Base-by-base conservation (phyloP, 1,140 invertebrate genomes). In the Eueides isabella region DNA sequence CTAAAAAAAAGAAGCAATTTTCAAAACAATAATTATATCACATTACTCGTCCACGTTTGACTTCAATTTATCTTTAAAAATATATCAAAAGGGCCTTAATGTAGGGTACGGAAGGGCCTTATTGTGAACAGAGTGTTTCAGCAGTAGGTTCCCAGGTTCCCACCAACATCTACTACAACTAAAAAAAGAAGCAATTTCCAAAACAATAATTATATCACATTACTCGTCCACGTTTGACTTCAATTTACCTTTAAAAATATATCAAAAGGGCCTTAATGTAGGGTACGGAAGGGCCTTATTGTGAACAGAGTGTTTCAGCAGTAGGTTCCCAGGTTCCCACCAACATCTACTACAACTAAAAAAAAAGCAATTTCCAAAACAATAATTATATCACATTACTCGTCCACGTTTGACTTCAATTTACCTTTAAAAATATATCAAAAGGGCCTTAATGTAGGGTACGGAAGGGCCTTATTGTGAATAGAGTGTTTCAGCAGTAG, bases 391-490 rank as follows among this genome's bases (percentile, higher is more conserved):
- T 77, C 73, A 65, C 35, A 81, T 79, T 78, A 78, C 73, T 81
- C 75, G 79, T 80, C 83, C 78, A 73, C 84, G 79, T 87, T 90
- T 90, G 86, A 89, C 86, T 88, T 74, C 75, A 73, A 55, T 55
- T 81, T 88, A 83, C 82, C 82, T 85, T 84, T 82, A 87, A 87
- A 86, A 85, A 85, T 79, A 83, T 88, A 86, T 89, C 82, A 89
- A 90, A 85, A 79, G 80, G 76, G 74, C 72, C 78, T 77, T 92
- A 89, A 91, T n/a, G n/a, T n/a, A n/a, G n/a, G n/a, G n/a, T n/a
- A n/a, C n/a, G n/a, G n/a, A n/a, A n/a, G n/a, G n/a, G n/a, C n/a
- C n/a, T n/a, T n/a, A n/a, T n/a, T n/a, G n/a, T n/a, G n/a, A n/a
- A n/a, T 38, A 16, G 14, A n/a, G n/a, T n/a, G 35, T 38, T 3